phyloP scores from a whole-genome alignment of 2,113 vertebrate species.

The Hippocampus guttulatus region DNA sequence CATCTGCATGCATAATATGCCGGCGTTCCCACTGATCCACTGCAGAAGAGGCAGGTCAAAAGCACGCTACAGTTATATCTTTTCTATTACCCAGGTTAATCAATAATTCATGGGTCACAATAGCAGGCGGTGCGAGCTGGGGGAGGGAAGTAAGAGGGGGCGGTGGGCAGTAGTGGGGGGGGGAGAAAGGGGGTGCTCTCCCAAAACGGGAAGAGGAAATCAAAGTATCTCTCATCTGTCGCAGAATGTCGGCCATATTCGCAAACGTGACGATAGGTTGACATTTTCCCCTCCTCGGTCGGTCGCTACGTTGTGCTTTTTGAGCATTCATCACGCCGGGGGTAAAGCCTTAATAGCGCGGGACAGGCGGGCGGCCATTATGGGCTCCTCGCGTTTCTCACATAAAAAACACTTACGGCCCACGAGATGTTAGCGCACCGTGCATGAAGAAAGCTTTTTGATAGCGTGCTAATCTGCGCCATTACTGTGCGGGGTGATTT shows the following conservation, averaged over 20 bases:
- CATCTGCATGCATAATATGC: constrained; percentile 49
- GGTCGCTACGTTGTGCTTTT: constrained; percentile 24
- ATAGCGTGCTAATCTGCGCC: constrained; percentile 74
- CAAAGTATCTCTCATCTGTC: constrained; percentile 33
- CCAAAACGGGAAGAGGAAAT: constrained; percentile 60
- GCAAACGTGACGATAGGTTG: constrained; percentile 65
- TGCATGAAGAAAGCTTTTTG: constrained; percentile 74
- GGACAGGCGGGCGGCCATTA: constrained; percentile 79
- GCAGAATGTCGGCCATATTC: constrained; percentile 28
- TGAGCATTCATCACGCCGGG: constrained; percentile 88
- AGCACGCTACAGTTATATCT: constrained; percentile 66
- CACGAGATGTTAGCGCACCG: constrained; percentile 60
- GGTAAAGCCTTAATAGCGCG: constrained; percentile 77
- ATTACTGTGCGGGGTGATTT: constrained; percentile 69
- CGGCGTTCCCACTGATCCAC: constrained; percentile 51
- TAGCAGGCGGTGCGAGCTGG: constrained; percentile 55
- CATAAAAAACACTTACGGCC: constrained; percentile 73
- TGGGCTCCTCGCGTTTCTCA: constrained; percentile 61
- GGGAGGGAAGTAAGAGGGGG: not conserved
- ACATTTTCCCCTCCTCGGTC: constrained; percentile 34
- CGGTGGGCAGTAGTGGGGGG: constrained; percentile 11
- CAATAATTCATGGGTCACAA: constrained; percentile 76
- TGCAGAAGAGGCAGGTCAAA: constrained; percentile 59
- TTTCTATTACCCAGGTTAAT: constrained; percentile 75
- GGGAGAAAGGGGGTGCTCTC: constrained; percentile 49